A percentile compares a stretch with the other conserved stretches of the same genome.
Evolutionary conservation across 2,113 vertebrate species (phyloP).

Genomic region (Aegotheles bennettii): DNA sequence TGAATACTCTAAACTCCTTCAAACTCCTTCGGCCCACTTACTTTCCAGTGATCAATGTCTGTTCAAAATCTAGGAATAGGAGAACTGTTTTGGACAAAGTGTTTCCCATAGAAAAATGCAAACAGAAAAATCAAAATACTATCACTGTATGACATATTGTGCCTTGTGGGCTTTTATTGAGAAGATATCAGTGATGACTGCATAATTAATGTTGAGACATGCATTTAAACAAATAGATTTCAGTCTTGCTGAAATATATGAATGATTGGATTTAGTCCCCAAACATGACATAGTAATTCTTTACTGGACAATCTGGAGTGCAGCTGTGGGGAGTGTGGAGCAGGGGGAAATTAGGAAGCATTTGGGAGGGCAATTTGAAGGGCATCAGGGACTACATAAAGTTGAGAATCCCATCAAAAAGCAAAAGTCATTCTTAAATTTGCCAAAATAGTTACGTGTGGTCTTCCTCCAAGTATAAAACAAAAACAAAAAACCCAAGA

Average conservation of each 20-base stretch:
- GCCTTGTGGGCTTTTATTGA: not conserved
- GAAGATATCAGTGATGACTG: not conserved
- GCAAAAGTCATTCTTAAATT: not conserved
- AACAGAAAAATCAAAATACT: not conserved
- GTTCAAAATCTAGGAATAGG: not conserved
- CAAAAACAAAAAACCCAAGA: not conserved
- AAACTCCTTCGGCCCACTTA: not conserved
- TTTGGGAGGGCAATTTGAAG: not conserved
- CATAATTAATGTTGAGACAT: not conserved
- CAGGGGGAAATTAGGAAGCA: not conserved
- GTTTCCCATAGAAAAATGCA: not conserved
- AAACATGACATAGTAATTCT: not conserved
- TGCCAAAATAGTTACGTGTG: not conserved
- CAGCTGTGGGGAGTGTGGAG: not conserved
- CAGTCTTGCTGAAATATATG: not conserved
- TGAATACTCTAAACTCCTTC: not conserved
- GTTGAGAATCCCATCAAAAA: not conserved
- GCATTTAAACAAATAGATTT: constrained; percentile 5
- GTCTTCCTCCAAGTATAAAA: not conserved
- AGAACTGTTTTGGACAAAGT: not conserved
- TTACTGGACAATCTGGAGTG: constrained; percentile 1
- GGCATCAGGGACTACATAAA: not conserved
- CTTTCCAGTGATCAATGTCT: not conserved
- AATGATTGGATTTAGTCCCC: not conserved
- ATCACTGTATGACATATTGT: not conserved